Evolutionary conservation across 2,113 vertebrate species (phyloP).

Genomic region (Lepus europaeus): DNA sequence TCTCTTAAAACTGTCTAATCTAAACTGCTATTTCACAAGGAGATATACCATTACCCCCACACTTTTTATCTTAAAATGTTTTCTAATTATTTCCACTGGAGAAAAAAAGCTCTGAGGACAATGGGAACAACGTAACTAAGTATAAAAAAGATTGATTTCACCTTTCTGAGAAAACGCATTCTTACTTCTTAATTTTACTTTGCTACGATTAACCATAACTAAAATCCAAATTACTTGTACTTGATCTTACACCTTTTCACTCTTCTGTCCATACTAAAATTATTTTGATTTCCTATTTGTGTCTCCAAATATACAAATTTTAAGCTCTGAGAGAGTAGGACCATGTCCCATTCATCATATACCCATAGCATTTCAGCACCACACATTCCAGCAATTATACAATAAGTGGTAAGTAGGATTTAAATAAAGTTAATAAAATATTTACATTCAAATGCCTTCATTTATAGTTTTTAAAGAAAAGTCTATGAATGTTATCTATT

Average conservation of each 20-base stretch:
- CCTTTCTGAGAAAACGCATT: slow-evolving; percentile 33
- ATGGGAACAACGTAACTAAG: not conserved
- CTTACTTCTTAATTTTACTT: not conserved
- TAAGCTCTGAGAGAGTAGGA: not conserved
- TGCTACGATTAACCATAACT: not conserved
- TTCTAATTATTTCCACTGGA: not conserved
- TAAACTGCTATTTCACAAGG: not conserved
- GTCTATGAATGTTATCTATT: not conserved
- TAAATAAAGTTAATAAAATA: slow-evolving; percentile 18
- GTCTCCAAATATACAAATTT: not conserved
- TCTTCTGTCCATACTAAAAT: not conserved
- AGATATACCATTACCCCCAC: not conserved
- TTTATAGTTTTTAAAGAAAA: not conserved
- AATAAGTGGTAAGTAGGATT: slow-evolving; percentile 25
- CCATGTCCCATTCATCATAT: not conserved
- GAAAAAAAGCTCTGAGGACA: not conserved
- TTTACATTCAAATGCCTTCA: not conserved
- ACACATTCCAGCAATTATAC: slow-evolving; percentile 14
- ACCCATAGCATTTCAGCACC: not conserved
- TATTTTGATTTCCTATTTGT: not conserved
- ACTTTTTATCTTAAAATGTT: not conserved
- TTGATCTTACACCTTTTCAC: not conserved
- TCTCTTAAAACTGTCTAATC: not conserved
- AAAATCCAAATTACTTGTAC: not conserved
- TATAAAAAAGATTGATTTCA: not conserved